Base-by-base conservation (phyloP, 2,113 vertebrate genomes). In the Myotis lucifugus region DNA sequence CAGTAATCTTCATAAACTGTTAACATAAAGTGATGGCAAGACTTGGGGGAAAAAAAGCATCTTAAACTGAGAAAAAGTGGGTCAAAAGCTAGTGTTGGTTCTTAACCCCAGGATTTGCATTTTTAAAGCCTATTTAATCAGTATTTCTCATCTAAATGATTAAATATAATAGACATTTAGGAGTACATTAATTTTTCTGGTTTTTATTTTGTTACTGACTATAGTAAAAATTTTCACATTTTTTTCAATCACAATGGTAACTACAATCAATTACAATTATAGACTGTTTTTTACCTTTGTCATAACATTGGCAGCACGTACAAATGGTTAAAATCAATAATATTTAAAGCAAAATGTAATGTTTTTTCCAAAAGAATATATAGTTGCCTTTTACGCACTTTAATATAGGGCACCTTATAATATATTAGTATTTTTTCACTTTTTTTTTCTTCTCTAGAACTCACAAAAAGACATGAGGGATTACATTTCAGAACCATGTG, bases 401-500 rank as follows among this genome's bases (percentile, higher is more conserved):
- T 18, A 34, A 37, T 17, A 18, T 1, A n/a, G 2, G 5, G 4
- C 0, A 78, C 0, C 90, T 82, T 74, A 66, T 78, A 40, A 64
- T 42, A 64, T 40, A 2, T 37, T 92, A 50, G 29, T 67, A 61
- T 70, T 14, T 52, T 83, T 76, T 73, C 34, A 25, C 37, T 69
- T 83, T 25, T 86, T 48, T 48, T 84, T 21, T 83, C 13, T 32
- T 64, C 64, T 3, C 67, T 95, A 99, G 99, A 97, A 0, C 97
- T 99, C 96, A 98, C 98, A 10, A 98, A 98, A 72, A 98, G 97
- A 97, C 2, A 96, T 0, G 59, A 76, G 0, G 99, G 99, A 25
- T 97, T 99, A 79, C 98, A 98, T 34, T 99, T 98, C 66, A 99
- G 99, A 97, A 99, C 99, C 1, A 66, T 99, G 50, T 99, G 99